Evolutionary conservation across 2,888 invertebrate species (phyloP).

Genomic region (Baronia brevicornis): DNA sequence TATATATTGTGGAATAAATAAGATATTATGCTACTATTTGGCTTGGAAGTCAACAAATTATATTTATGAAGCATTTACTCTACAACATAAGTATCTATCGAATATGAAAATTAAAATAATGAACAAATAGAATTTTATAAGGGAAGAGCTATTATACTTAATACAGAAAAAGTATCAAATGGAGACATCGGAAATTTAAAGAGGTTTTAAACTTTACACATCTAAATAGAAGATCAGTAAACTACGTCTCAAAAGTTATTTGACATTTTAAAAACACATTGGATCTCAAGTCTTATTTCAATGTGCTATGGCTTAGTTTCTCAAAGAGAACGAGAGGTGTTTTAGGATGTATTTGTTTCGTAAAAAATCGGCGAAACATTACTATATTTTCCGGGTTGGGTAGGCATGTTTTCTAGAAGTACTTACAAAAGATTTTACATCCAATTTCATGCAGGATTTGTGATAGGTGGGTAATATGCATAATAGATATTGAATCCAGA

Average conservation of each 20-base stretch:
- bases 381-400: constrained; percentile 37
- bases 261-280: background rate
- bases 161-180: constrained; percentile 58
- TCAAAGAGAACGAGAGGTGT: background rate
- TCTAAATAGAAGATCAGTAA: constrained; percentile 35
- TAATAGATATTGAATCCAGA: constrained; percentile 44
- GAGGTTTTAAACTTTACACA: constrained; percentile 54
- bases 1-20: background rate
- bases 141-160: constrained; percentile 31
- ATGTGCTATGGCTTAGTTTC: constrained; percentile 6
- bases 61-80: background rate
- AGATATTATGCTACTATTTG: background rate
- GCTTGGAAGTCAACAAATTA: background rate
- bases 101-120: too few species aligned
- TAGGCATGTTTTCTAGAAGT: constrained; percentile 39
- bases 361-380: constrained; percentile 20
- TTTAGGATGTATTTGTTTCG: constrained; percentile 1
- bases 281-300: constrained; percentile 2
- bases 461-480: constrained; percentile 54
- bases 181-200: constrained; percentile 52
- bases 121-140: constrained; percentile 21
- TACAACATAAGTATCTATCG: too few species aligned
- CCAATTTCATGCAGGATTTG: constrained; percentile 49
- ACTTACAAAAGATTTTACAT: constrained; percentile 34
- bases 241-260: constrained; percentile 16